These are phyloP conservation scores for Parnassius glacialis DNA, from an alignment of 2,888 invertebrate genomes.

Conservation along the genomic window DNA sequence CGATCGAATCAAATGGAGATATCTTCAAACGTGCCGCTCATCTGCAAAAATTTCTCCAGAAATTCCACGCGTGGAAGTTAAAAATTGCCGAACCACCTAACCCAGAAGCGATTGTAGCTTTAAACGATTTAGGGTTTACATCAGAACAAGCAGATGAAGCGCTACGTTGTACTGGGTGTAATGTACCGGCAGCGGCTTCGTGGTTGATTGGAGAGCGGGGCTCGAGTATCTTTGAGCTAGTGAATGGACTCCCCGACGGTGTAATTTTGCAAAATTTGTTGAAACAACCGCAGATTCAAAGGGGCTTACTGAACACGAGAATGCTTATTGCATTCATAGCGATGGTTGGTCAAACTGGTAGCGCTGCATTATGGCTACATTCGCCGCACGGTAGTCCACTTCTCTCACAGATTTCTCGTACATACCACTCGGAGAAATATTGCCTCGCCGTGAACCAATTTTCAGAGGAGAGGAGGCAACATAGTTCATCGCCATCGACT, in stretches of 20 bases:
- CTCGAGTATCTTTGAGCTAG: constrained; percentile 66
- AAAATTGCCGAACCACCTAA: constrained; percentile 60
- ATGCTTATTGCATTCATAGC: constrained; percentile 73
- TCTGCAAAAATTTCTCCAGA: constrained; percentile 62
- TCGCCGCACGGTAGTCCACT: constrained; percentile 72
- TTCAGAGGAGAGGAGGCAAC: constrained; percentile 47
- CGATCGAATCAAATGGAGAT: constrained; percentile 35
- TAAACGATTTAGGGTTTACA: constrained; percentile 63
- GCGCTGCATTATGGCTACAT: constrained; percentile 68
- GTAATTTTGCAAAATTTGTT: constrained; percentile 61
- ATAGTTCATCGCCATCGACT: constrained; percentile 51
- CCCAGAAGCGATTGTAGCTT: constrained; percentile 50
- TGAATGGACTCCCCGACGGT: constrained; percentile 67
- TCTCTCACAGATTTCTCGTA: constrained; percentile 69
- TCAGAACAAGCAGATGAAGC: constrained; percentile 60
- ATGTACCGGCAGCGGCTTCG: constrained; percentile 70
- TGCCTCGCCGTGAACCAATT: constrained; percentile 74
- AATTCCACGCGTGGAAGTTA: constrained; percentile 63
- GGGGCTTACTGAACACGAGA: constrained; percentile 67
- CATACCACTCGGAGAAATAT: constrained; percentile 74
- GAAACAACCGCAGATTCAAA: constrained; percentile 70
- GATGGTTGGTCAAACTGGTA: constrained; percentile 71
- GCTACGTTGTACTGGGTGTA: constrained; percentile 59
- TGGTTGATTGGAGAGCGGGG: constrained; percentile 70
- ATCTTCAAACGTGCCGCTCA: constrained; percentile 59